A percentile compares a stretch with the other conserved stretches of the same genome.
These are phyloP conservation scores for Tachuris rubrigastra DNA, from an alignment of 2,113 vertebrate species.

Conservation along the genomic window DNA sequence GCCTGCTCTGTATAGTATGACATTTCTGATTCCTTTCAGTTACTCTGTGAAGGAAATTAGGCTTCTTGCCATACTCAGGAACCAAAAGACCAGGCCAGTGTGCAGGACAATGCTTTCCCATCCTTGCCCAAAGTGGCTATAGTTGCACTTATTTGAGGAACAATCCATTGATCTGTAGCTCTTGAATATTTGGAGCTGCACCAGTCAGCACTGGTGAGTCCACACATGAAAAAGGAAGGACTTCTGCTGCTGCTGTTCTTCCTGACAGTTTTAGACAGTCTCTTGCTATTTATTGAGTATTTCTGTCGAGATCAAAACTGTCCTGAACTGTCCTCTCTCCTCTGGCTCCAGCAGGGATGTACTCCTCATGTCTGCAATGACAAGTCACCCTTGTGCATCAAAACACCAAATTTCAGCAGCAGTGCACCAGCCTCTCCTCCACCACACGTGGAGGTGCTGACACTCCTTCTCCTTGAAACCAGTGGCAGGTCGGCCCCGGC, in stretches of 20 bases:
- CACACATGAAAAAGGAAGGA: constrained; percentile 13
- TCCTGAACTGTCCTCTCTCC: neutral
- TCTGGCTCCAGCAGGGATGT: neutral
- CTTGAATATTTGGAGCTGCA: constrained; percentile 31
- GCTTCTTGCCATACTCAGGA: constrained; percentile 10
- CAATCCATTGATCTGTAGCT: constrained; percentile 11
- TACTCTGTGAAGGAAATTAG: constrained; percentile 33
- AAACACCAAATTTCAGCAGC: neutral
- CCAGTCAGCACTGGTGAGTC: neutral
- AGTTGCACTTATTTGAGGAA: constrained; percentile 57
- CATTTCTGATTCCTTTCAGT: constrained; percentile 53
- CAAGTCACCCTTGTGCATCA: neutral
- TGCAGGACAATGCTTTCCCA: constrained; percentile 16
- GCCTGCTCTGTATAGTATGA: constrained; percentile 20
- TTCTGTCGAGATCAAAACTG: constrained; percentile 38
- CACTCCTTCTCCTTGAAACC: neutral
- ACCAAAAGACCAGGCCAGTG: constrained; percentile 22
- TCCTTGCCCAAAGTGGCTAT: constrained; percentile 44
- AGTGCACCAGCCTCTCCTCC: fast-evolving
- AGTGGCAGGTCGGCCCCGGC: neutral
- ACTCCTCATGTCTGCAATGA: neutral
- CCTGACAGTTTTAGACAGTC: constrained; percentile 21
- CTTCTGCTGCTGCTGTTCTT: neutral
- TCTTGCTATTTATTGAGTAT: constrained; percentile 49
- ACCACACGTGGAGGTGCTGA: neutral